These are phyloP conservation scores for Muscicapa striata DNA, from an alignment of 2,797 vertebrate species.

Conservation along the genomic window DNA sequence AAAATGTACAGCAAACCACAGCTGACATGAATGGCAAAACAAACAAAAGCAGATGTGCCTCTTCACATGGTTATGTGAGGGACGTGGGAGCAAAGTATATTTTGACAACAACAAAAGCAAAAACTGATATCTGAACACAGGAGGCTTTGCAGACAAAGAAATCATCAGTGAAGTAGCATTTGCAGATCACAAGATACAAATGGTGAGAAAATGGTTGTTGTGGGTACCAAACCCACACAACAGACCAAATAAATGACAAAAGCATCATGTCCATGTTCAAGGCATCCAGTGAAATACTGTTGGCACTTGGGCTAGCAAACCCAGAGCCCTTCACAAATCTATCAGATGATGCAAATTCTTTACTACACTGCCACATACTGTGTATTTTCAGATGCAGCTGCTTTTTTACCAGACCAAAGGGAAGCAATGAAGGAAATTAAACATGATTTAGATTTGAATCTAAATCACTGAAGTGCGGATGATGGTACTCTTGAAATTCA, in stretches of 20 bases:
- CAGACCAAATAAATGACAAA: background rate
- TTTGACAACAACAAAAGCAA: background rate
- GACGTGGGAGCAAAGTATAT: background rate
- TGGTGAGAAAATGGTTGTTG: background rate
- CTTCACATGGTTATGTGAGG: background rate
- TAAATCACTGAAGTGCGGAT: background rate
- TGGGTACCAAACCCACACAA: background rate
- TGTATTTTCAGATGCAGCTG: background rate
- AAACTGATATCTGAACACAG: background rate
- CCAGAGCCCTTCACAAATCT: background rate
- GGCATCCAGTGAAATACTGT: background rate
- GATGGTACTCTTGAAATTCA: background rate
- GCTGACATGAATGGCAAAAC: background rate
- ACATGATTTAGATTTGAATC: background rate
- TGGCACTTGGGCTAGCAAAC: background rate
- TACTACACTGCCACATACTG: background rate
- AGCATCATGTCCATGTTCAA: background rate
- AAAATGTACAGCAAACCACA: conserved; percentile 23
- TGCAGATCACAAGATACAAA: background rate
- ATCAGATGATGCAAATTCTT: background rate
- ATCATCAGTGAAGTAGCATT: background rate
- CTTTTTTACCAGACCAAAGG: background rate
- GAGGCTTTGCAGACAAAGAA: background rate
- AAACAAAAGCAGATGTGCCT: conserved; percentile 42
- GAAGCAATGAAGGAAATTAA: background rate